Evolutionary conservation across 2,113 vertebrate genomes (phyloP), one percentile per base, ranked within the genome.

Genomic region (Trichechus manatus): DNA sequence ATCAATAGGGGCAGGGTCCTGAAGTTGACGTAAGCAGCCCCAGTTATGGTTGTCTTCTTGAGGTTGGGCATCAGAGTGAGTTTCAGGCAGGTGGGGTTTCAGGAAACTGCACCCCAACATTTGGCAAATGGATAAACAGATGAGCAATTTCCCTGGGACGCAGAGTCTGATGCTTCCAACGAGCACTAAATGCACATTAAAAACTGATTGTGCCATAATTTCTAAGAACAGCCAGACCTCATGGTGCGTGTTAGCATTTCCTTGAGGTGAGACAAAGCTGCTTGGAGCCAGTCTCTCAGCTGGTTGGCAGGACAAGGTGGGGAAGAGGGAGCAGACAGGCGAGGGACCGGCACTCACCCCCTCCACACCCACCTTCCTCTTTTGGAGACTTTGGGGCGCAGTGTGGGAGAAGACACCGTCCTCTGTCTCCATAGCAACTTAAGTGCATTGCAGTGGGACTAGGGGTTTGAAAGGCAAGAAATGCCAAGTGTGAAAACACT

Each of bases 341-440:
- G 42, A 72, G 61, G 79, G 56, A 53, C 3, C 70, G 87, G 72
- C 50, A 44, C 82, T 84, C 86, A 50, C 77, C 66, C 80, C 82
- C 42, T 92, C 31, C 90, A 4, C 8, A 25, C 36, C 9, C 68
- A 44, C 5, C 1, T 94, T 78, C 15, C 2, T 27, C 42, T 88
- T 82, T 91, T 25, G 31, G 15, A 68, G 84, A 96, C 79, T 15
- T 0, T 75, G 5, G 68, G 75, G 84, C 80, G 36, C 50, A 11
- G 6, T 3, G 0, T 53, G 9, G 63, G 84, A 89, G 91, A 31
- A 78, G 93, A 72, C 0, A 0, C 56, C 72, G 77, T 79, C 53
- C 89, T 91, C 83, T 61, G 78, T 98, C 93, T 84, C 98, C 85
- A 8, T 95, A 94, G 97, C 93, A 97, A 97, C 97, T 31, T 87